These are phyloP conservation scores for Platysternon megacephalum DNA, from an alignment of 2,113 vertebrate genomes.

Conservation along the genomic window DNA sequence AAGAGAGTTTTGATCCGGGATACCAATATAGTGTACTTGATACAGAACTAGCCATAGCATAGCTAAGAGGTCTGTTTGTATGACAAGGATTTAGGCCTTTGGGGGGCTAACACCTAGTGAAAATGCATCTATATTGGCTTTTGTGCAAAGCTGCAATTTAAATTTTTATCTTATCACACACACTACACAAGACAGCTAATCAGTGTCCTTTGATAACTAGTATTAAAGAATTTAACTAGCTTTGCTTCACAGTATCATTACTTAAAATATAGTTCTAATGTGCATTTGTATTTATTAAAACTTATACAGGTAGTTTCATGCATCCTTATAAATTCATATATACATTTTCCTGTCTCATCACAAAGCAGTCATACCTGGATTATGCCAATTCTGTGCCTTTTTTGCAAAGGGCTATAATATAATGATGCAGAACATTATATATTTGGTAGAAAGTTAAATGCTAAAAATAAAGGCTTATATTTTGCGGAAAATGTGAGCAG, in stretches of 20 bases:
- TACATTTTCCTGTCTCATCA: slow-evolving; percentile 17
- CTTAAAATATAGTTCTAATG: not conserved
- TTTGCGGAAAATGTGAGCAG: not conserved
- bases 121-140: slow-evolving; percentile 76
- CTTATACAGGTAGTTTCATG: not conserved
- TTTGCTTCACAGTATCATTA: slow-evolving; percentile 79
- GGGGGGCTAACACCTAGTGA: slow-evolving; percentile 73
- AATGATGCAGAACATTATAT: not conserved
- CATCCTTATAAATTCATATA: not conserved
- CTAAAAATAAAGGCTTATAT: not conserved
- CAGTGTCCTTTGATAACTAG: slow-evolving; percentile 86
- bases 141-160: slow-evolving; percentile 72
- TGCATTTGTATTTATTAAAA: slow-evolving; percentile 41
- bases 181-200: slow-evolving; percentile 87
- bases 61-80: slow-evolving; percentile 67
- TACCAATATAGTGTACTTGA: slow-evolving; percentile 83
- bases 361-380: slow-evolving; percentile 33
- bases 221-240: slow-evolving; percentile 83
- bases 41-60: slow-evolving; percentile 78
- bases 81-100: slow-evolving; percentile 46
- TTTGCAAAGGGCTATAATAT: not conserved
- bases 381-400: not conserved
- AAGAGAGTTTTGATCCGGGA: slow-evolving; percentile 82
- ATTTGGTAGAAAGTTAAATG: not conserved
- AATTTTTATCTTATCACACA: slow-evolving; percentile 87